phyloP scores from a whole-genome alignment of 2,888 invertebrate species.

The Heliconius hortense region DNA sequence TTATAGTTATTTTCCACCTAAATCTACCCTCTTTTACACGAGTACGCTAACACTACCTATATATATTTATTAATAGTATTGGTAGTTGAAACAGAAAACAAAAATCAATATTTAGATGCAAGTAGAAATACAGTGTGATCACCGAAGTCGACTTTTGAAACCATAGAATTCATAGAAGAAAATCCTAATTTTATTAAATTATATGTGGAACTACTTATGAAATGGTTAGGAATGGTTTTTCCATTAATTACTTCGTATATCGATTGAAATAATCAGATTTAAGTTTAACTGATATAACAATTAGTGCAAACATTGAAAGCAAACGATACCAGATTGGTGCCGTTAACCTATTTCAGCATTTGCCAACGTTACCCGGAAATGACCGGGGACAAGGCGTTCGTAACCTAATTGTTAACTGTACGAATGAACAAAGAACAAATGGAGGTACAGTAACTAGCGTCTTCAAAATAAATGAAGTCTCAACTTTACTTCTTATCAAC shows the following conservation, averaged over 20 bases:
- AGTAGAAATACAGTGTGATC: too few species aligned
- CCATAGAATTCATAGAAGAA: neutral
- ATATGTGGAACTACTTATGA: too few species aligned
- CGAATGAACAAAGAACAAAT: constrained; percentile 11
- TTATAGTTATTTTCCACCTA: too few species aligned
- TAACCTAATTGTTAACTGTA: constrained; percentile 41
- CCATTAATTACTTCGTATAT: neutral
- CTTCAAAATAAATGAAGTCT: constrained; percentile 1
- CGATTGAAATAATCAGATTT: neutral
- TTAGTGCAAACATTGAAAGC: constrained; percentile 31
- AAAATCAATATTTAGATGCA: too few species aligned
- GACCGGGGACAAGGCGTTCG: constrained; percentile 45
- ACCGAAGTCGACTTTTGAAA: neutral
- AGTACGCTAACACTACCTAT: too few species aligned
- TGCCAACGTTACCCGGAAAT: constrained; percentile 63
- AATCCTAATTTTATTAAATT: neutral
- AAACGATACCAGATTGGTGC: constrained; percentile 54
- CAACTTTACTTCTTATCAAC: neutral
- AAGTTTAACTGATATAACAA: constrained; percentile 11
- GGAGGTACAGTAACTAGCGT: neutral
- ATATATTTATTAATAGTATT: too few species aligned
- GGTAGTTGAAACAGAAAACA: too few species aligned
- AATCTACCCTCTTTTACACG: too few species aligned
- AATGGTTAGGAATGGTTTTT: neutral
- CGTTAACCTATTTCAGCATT: constrained; percentile 63